Evolutionary conservation across 2,888 invertebrate genomes (phyloP).

Genomic region (Xestia c-nigrum): DNA sequence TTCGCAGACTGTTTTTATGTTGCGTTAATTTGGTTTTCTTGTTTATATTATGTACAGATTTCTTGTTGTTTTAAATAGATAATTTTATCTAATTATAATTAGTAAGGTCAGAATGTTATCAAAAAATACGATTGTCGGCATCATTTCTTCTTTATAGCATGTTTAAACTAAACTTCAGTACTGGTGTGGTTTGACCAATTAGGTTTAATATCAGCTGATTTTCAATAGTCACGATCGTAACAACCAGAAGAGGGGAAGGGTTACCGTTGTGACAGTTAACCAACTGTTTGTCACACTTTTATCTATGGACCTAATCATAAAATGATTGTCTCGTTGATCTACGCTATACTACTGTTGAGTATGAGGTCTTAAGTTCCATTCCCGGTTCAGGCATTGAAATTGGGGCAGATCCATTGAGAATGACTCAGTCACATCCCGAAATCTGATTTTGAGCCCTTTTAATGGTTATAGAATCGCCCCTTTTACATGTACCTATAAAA

Average conservation of each 20-base stretch:
- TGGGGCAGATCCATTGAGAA: neutral
- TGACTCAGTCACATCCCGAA: neutral
- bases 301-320: constrained; percentile 1
- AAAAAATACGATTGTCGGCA: neutral
- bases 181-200: constrained; percentile 18
- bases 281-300: constrained; percentile 23
- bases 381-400: neutral
- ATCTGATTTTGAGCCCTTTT: neutral
- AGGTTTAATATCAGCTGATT: constrained; percentile 35
- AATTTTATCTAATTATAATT: neutral
- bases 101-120: neutral
- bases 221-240: constrained; percentile 26
- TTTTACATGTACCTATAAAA: neutral
- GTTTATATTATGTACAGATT: constrained; percentile 1
- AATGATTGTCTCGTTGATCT: neutral
- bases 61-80: neutral
- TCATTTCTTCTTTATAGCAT: neutral
- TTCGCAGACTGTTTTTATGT: constrained; percentile 65
- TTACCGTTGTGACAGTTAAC: constrained; percentile 21
- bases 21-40: constrained; percentile 17
- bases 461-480: neutral
- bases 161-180: neutral
- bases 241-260: constrained; percentile 39
- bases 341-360: neutral
- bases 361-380: neutral